Evolutionary conservation across 2,888 invertebrate species (phyloP), one percentile per base, ranked within the genome.

Genomic region (Endomychus coccineus): DNA sequence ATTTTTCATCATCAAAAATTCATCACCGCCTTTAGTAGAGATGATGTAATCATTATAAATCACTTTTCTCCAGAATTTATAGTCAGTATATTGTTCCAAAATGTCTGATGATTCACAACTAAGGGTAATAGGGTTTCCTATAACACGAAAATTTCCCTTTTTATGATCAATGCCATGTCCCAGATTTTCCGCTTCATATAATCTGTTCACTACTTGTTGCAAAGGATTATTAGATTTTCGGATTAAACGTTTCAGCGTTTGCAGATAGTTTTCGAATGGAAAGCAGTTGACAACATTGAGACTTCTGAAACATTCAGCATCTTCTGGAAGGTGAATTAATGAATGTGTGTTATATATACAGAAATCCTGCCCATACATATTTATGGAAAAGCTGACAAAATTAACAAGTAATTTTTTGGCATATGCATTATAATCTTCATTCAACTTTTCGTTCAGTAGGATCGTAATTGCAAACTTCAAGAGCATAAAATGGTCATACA

Each of bases 1-100:
- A n/a, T n/a, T n/a, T n/a, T 27, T 27, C 12, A 27, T 11, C 27
- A 27, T 27, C 9, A 27, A 27, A 27, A 27, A 7, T 11, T 27
- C 12, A 27, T 27, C 27, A 27, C 27, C 27, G 15, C 12, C 10
- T 27, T 27, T 27, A 11, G 4, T 11, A 7, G 27, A 27, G 4
- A 27, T 10, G 27, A 10, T 27, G 10, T 27, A 27, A 12, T 11
- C 27, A 27, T 27, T 27, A 11, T 11, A 27, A 9, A 27, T 10
- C 7, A 27, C 12, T 27, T 27, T 27, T 12, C 12, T 27, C 10
- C 12, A 27, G 15, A 27, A 27, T 11, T 4, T 27, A 9, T 27
- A 12, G 10, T 27, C 12, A 6, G 9, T 7, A 9, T 6, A 14
- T 12, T 3, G 27, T 27, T 10, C 27, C 12, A 11, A 5, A n/a